A percentile compares a stretch with the other conserved stretches of the same genome.
These are phyloP conservation scores for Platycheirus albimanus DNA, from an alignment of 2,888 invertebrate genomes.

Conservation along the genomic window DNA sequence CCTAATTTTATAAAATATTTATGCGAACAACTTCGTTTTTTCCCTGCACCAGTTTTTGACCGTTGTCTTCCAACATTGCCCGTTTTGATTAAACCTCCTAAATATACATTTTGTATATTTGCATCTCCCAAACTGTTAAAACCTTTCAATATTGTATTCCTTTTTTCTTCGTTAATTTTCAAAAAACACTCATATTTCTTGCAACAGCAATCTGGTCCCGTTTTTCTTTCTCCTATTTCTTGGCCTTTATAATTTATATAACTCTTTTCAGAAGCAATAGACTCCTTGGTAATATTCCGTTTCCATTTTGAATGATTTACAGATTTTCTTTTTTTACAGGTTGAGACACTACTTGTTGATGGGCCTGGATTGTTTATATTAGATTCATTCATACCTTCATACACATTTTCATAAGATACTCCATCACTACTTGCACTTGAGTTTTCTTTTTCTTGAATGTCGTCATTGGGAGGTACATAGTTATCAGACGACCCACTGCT, in stretches of 20 bases:
- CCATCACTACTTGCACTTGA: conserved; percentile 18
- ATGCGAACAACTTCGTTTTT: conserved; percentile 25
- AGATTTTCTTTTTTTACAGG: conserved; percentile 29
- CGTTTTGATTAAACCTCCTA: conserved; percentile 27
- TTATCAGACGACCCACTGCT: conserved; percentile 23
- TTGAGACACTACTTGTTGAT: conserved; percentile 19
- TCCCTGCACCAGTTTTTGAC: conserved; percentile 16
- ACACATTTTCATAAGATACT: conserved; percentile 9
- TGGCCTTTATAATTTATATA: conserved; percentile 27
- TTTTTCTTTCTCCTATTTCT: conserved; percentile 28
- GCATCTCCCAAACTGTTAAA: conserved; percentile 14
- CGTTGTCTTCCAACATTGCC: conserved; percentile 25
- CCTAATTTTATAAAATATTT: conserved; percentile 28
- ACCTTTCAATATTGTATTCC: conserved; percentile 26
- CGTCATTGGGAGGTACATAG: conserved; percentile 18
- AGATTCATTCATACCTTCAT: conserved; percentile 14
- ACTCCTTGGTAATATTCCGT: conserved; percentile 18
- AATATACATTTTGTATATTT: background rate
- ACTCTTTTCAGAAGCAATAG: conserved; percentile 15
- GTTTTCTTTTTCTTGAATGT: conserved; percentile 9
- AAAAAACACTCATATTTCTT: conserved; percentile 12
- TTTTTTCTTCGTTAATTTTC: conserved; percentile 12
- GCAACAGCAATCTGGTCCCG: conserved; percentile 16
- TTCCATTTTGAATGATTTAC: conserved; percentile 25
- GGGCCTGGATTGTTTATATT: conserved; percentile 23